phyloP scores from a whole-genome alignment of 2,888 invertebrate species.

The Maniola hyperantus region DNA sequence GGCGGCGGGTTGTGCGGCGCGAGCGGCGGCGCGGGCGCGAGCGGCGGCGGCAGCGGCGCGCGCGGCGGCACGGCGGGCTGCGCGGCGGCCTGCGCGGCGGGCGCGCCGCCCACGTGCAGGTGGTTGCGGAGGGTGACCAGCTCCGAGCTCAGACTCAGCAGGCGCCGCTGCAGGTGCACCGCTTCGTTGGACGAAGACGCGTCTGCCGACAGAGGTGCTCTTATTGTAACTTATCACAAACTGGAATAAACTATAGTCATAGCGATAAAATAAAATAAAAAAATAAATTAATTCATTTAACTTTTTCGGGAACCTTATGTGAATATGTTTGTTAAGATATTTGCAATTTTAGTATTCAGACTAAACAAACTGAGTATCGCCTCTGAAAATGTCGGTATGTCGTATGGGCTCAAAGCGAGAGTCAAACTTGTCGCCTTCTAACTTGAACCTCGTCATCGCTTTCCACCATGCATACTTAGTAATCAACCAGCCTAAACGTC shows the following conservation, averaged over 20 bases:
- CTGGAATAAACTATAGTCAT: no score
- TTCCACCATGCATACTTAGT: neutral
- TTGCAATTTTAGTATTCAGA: no score
- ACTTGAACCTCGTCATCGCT: neutral
- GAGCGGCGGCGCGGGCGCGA: constrained; percentile 61
- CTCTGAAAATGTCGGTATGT: no score
- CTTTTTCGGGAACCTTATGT: no score
- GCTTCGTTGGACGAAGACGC: constrained; percentile 97
- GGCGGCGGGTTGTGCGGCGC: constrained; percentile 47
- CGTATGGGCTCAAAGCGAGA: no score
- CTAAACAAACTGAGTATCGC: no score
- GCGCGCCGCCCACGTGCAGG: constrained; percentile 86
- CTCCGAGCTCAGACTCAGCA: constrained; percentile 95
- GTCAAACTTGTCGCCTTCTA: no score
- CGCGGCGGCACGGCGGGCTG: constrained; percentile 54
- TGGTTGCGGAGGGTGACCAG: constrained; percentile 95
- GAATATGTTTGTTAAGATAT: no score
- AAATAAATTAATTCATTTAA: no score
- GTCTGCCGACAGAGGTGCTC: constrained; percentile 81
- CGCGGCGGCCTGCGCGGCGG: constrained; percentile 50
- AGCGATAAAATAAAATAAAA: no score
- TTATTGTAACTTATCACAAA: neutral
- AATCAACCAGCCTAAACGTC: no score
- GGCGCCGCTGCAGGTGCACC: constrained; percentile 94
- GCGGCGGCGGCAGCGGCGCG: constrained; percentile 58